Evolutionary conservation across 2,113 vertebrate species (phyloP), one percentile per base, ranked within the genome.

Genomic region (Hippocampus zosterae): DNA sequence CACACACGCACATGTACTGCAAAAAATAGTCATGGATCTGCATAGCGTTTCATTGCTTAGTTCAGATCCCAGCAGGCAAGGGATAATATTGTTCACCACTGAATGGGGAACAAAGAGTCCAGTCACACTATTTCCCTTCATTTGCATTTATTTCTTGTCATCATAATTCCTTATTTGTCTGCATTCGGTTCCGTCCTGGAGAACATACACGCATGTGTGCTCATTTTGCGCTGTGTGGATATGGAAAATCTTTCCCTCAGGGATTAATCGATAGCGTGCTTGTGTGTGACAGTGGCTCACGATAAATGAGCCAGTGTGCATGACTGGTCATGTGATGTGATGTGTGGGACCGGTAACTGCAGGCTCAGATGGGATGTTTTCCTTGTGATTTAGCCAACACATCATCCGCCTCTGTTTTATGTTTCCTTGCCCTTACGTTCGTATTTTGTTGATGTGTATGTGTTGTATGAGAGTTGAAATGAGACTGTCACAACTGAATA

Each of bases 401-500:
- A 6, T 64, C 73, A 71, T 71, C 70, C 44, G 78, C 67, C 48
- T 65, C 55, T 52, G 71, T 75, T 57, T 76, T 70, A 55, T 68
- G 41, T 74, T 81, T 72, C 67, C 46, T 65, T 74, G 66, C 63
- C 79, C 56, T 80, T 67, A 23, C 5, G 68, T 40, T 73, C 64
- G 64, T 67, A 65, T 65, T 37, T 70, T 25, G 81, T 77, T 42
- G 56, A 40, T 59, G 29, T 67, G 67, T 2, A 46, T 67, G 67
- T 70, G n/a, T 75, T 23, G 65, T 69, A 42, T 60, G 59, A 55
- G 75, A 29, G 23, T 59, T 70, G 79, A 87, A 84, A 81, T 81
- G 69, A 65, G 75, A 48, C 74, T 83, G 82, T 87, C 85, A 88
- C 77, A 85, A 86, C 66, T 90, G 84, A 90, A 78, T 85, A 85